Conservation (phyloP, 2,888 invertebrate species). For the Lissocephala sabroskyi region DNA sequence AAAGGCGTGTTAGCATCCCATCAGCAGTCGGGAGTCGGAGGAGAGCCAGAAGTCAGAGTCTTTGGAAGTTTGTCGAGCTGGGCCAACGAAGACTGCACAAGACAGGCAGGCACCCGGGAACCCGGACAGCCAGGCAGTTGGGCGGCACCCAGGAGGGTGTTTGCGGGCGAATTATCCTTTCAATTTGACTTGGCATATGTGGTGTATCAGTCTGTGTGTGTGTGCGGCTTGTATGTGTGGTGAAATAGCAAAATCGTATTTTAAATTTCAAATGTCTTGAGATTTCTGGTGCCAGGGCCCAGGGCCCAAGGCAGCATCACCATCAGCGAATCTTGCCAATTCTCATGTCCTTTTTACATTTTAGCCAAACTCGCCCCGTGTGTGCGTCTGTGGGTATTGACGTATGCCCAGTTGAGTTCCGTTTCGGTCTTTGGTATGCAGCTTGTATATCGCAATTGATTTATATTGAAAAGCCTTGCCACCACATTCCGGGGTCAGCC, state of each 20-base stretch:
- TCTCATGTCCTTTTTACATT: conserved; percentile 27
- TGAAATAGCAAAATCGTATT: conserved; percentile 51
- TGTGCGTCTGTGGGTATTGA: conserved; percentile 24
- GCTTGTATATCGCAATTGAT: conserved; percentile 60
- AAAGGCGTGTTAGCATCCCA: conserved; percentile 68
- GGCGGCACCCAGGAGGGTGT: conserved; percentile 64
- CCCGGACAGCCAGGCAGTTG: conserved; percentile 1
- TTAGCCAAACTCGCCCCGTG: background rate
- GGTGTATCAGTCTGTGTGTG: conserved; percentile 20
- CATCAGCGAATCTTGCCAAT: conserved; percentile 31
- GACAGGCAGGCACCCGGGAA: background rate
- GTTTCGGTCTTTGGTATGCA: conserved; percentile 41
- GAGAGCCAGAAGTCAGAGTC: background rate
- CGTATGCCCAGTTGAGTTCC: conserved; percentile 51
- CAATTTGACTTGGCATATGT: conserved; percentile 72
- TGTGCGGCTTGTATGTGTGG: conserved; percentile 13
- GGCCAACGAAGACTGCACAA: too few species aligned
- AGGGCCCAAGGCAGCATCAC: background rate
- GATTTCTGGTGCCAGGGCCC: conserved; percentile 36
- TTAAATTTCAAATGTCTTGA: conserved; percentile 67
- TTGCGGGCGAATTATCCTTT: conserved; percentile 72
- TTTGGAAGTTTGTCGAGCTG: too few species aligned
- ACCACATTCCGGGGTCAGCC: conserved; percentile 10
- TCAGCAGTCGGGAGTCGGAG: conserved; percentile 34
- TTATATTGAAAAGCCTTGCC: conserved; percentile 63